Evolutionary conservation across 2,888 invertebrate species (phyloP).

Genomic region (Eilema griseolum): DNA sequence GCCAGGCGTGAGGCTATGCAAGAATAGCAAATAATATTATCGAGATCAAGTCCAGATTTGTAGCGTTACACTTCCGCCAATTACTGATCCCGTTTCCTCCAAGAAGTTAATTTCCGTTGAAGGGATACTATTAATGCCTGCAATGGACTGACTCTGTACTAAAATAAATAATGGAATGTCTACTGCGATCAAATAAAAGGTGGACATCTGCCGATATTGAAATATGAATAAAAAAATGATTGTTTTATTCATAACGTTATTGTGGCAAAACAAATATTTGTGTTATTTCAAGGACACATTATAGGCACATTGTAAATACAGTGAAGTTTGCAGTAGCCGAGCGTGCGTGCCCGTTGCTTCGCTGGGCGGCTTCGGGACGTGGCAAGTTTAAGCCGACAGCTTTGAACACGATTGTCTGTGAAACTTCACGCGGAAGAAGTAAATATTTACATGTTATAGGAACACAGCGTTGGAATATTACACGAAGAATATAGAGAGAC

Average conservation of each 20-base stretch:
- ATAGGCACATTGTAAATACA: constrained; percentile 1
- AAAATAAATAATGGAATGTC: no score
- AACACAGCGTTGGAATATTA: not conserved
- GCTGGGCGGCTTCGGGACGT: constrained; percentile 5
- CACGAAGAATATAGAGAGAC: not conserved
- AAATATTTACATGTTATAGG: constrained; percentile 6
- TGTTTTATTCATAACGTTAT: not conserved
- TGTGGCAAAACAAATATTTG: not conserved
- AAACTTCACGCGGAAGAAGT: not conserved
- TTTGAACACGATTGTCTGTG: constrained; percentile 9
- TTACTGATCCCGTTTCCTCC: no score
- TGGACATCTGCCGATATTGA: not conserved
- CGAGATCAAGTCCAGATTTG: no score
- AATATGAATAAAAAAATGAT: not conserved
- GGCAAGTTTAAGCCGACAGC: constrained; percentile 6
- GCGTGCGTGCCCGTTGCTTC: constrained; percentile 9
- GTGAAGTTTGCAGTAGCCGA: constrained; percentile 7
- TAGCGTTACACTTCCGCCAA: no score
- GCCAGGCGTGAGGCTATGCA: no score
- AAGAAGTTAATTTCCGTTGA: no score
- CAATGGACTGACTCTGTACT: no score
- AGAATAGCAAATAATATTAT: no score
- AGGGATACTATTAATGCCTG: no score
- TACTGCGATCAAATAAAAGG: not conserved
- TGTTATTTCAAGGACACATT: not conserved